phyloP scores from a whole-genome alignment of 2,113 vertebrate genomes.

The Anthoscopus minutus region DNA sequence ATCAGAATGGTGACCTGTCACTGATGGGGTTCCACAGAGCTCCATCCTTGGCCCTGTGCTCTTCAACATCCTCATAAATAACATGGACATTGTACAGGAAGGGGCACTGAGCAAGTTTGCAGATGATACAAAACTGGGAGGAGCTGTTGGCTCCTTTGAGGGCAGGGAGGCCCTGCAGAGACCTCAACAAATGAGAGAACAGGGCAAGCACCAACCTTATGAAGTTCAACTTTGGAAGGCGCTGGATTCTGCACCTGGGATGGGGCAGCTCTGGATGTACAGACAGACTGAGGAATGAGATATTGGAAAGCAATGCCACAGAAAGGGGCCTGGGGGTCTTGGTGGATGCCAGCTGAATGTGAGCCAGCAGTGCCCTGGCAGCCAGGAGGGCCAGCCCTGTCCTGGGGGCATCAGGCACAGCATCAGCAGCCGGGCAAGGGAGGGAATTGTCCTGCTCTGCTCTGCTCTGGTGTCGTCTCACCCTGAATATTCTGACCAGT shows the following conservation, averaged over 20 bases:
- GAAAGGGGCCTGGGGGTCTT: not conserved
- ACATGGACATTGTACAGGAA: not conserved
- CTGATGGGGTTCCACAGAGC: not conserved
- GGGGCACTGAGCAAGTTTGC: accelerated
- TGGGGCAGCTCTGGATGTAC: not conserved
- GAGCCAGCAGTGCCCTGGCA: not conserved
- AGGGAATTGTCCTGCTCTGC: not conserved
- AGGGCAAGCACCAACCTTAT: accelerated
- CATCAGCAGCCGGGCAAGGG: accelerated
- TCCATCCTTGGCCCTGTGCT: not conserved
- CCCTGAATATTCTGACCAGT: not conserved
- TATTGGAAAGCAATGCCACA: accelerated
- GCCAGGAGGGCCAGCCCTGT: accelerated
- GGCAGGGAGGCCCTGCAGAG: not conserved
- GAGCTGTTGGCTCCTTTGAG: accelerated
- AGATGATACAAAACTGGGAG: not conserved
- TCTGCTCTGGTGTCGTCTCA: not conserved
- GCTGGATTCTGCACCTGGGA: accelerated
- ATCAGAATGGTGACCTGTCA: not conserved
- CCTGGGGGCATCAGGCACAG: not conserved
- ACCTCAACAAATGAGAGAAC: not conserved
- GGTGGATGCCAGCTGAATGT: accelerated
- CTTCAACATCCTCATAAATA: not conserved
- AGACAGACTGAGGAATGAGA: not conserved
- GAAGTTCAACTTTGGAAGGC: accelerated